Evolutionary conservation across 2,113 vertebrate genomes (phyloP), one percentile per base, ranked within the genome.

Genomic region (Glaucidium brasilianum): DNA sequence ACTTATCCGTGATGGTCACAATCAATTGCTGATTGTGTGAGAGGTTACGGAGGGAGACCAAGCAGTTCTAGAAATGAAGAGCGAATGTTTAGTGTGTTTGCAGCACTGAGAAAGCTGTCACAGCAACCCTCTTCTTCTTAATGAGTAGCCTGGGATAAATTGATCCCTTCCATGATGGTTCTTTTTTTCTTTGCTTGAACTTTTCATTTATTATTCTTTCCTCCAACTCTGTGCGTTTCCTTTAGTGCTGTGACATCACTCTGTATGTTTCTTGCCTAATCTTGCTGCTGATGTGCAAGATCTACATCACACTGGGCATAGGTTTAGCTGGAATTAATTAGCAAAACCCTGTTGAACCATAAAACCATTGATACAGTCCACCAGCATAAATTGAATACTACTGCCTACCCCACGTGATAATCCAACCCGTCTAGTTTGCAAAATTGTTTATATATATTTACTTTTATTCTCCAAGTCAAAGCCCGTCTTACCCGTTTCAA

Each of bases 251-350:
- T 13, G 37, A 8, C 20, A 7, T 30, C 63, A 3, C 30, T 3
- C n/a, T 17, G 0, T 5, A 1, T 3, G 20, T n/a, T 19, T 10
- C n/a, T 13, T 11, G 21, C 41, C 20, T 23, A 2, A 34, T 52
- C 22, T 69, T 10, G 4, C 39, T 12, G 41, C 37, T 15, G 34
- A 14, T n/a, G 1, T 0, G 5, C 2, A 10, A 53, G 11, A 12
- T 56, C 55, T 32, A 7, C 49, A 13, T 55, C 6, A 1, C 32
- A 4, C 41, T 2, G 5, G 34, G 45, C 10, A 2, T 16, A 3
- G 5, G 12, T 67, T 75, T 32, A 41, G 15, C 47, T 43, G 34
- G 41, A 64, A 50, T 71, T 77, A 60, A 43, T 50, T 43, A 72
- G 50, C 64, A 72, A 56, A 63, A 26, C 17, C 18, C 14, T 7